A percentile compares a stretch with the other conserved stretches of the same genome.
Conservation (phyloP, 35 echinoderm and acorn worm genomes). For the Holothuria glaberrima region DNA sequence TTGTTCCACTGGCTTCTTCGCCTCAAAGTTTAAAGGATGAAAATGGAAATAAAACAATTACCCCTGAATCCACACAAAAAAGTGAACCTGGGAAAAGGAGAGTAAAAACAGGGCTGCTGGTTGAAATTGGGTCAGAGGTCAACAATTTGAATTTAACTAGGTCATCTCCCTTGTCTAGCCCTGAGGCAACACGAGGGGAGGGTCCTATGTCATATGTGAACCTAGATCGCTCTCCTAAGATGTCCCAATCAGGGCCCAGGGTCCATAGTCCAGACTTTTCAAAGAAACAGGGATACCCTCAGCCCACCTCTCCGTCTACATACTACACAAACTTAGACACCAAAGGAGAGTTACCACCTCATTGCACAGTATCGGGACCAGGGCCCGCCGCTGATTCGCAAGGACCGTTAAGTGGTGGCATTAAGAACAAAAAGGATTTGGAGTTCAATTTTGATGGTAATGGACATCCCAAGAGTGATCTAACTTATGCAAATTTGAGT, state of each 20-base stretch:
- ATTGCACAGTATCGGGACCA: slow-evolving; percentile 1
- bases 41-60: slow-evolving; percentile 44
- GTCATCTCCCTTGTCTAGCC: neutral
- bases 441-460: slow-evolving; percentile 85
- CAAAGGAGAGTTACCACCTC: slow-evolving; percentile 76
- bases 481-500: slow-evolving; percentile 86
- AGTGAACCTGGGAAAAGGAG: neutral
- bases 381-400: neutral
- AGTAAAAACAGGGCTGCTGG: slow-evolving; percentile 38
- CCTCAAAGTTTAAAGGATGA: slow-evolving; percentile 21
- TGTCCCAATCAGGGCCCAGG: neutral
- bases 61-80: neutral
- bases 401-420: slow-evolving; percentile 1
- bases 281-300: neutral
- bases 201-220: slow-evolving; percentile 20
- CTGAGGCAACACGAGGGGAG: slow-evolving; percentile 14
- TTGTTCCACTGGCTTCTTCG: neutral
- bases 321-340: slow-evolving; percentile 96
- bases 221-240: slow-evolving; percentile 23
- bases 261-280: slow-evolving; percentile 22
- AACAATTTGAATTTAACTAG: neutral
- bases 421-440: slow-evolving; percentile 53
- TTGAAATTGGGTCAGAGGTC: slow-evolving; percentile 39
- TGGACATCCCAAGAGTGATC: slow-evolving; percentile 60
- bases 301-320: slow-evolving; percentile 48